Evolutionary conservation across 1,140 invertebrate genomes (phyloP).

Genomic region (Anagrus nilaparvatae): DNA sequence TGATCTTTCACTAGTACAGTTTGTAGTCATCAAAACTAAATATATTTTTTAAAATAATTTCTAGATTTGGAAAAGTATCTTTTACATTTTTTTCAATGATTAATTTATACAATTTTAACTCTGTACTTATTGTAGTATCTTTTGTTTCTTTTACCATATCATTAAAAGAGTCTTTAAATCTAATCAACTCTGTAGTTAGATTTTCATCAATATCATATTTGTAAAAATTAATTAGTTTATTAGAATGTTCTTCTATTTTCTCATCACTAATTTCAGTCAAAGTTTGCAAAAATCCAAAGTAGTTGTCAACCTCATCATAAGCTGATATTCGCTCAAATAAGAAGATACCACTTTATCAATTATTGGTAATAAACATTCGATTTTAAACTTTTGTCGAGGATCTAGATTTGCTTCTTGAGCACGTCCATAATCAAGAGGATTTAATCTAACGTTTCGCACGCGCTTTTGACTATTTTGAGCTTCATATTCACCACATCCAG

Average conservation of each 20-base stretch:
- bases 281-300: conserved; percentile 1
- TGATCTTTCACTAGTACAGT: conserved; percentile 7
- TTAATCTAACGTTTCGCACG: not conserved
- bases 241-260: not conserved
- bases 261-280: not conserved
- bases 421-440: not conserved
- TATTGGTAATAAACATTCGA: not conserved
- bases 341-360: conserved; percentile 1
- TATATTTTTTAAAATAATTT: conserved; percentile 9
- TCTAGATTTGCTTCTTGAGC: not conserved
- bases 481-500: not conserved
- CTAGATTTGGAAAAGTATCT: conserved; percentile 8
- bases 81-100: conserved; percentile 2
- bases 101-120: not conserved
- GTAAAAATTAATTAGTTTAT: not conserved
- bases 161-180: conserved; percentile 1
- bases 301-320: not conserved
- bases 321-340: not conserved
- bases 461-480: not conserved
- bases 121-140: not conserved
- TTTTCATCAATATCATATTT: not conserved
- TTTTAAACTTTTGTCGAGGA: not conserved
- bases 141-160: not conserved
- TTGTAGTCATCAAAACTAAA: conserved; percentile 5
- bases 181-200: not conserved